A percentile compares a stretch with the other conserved stretches of the same genome.
These are phyloP conservation scores for Eurytoma adleriae DNA, from an alignment of 2,888 invertebrate genomes.

Conservation along the genomic window DNA sequence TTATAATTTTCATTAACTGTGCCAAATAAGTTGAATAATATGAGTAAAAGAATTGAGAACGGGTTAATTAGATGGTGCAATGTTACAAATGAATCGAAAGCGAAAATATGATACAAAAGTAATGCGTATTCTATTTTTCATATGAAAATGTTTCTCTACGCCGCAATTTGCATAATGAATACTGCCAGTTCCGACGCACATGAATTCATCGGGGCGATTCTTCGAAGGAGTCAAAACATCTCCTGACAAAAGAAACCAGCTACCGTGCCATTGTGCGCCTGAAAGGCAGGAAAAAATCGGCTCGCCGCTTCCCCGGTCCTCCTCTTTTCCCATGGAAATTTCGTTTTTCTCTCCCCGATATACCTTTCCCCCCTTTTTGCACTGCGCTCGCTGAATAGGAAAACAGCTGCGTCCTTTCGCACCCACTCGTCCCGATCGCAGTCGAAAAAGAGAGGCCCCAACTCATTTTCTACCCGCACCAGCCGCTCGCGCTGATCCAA, in stretches of 20 bases:
- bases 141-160: not conserved
- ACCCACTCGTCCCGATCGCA: not conserved
- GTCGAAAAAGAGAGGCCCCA: slow-evolving; percentile 17
- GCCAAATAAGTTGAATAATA: no score
- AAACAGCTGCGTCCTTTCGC: slow-evolving; percentile 45
- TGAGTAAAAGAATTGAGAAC: no score
- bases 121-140: no score
- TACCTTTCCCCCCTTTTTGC: slow-evolving; percentile 26
- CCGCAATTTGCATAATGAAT: slow-evolving; percentile 30
- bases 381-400: slow-evolving; percentile 31
- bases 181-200: not conserved
- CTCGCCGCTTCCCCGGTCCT: not conserved
- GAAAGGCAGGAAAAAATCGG: slow-evolving; percentile 26
- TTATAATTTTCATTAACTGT: no score
- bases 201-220: not conserved
- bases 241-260: slow-evolving; percentile 1
- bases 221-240: slow-evolving; percentile 19
- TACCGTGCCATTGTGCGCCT: slow-evolving; percentile 15
- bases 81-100: no score
- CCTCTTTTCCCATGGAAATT: slow-evolving; percentile 51
- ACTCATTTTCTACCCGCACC: slow-evolving; percentile 4
- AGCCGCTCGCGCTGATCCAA: slow-evolving; percentile 16
- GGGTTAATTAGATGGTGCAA: no score
- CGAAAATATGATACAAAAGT: no score
- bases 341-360: not conserved